Conservation (phyloP, 2,797 vertebrate genomes). For the Pangasius macronema region DNA sequence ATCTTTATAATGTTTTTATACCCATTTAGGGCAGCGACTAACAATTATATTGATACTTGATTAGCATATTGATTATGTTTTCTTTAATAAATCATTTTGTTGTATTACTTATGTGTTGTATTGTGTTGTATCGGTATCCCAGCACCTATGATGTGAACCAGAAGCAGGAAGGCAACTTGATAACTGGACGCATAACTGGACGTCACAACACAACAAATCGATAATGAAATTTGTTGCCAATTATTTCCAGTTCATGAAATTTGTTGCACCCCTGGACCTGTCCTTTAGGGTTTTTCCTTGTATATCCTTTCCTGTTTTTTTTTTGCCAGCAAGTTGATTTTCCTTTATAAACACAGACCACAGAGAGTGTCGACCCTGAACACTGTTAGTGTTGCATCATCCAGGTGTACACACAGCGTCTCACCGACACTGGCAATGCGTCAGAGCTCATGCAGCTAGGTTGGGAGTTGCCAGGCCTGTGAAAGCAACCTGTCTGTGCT, state of each 20-base stretch:
- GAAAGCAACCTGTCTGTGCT: constrained; percentile 50
- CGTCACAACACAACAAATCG: neutral
- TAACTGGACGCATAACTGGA: neutral
- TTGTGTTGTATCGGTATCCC: too few species aligned
- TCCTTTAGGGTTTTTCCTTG: neutral
- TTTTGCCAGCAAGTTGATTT: neutral
- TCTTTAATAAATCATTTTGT: neutral
- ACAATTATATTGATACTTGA: neutral
- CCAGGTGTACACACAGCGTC: constrained; percentile 41
- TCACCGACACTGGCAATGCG: constrained; percentile 42
- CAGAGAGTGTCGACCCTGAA: constrained; percentile 23
- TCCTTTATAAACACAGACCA: constrained; percentile 16
- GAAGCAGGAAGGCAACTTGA: neutral
- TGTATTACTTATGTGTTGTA: too few species aligned
- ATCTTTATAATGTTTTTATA: neutral
- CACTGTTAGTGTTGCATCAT: constrained; percentile 40
- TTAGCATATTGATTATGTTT: neutral
- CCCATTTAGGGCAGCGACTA: neutral
- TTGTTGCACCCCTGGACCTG: neutral
- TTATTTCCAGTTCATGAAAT: neutral
- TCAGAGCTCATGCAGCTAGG: constrained; percentile 45
- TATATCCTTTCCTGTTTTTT: neutral
- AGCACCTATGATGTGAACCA: neutral
- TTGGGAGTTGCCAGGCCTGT: constrained; percentile 30
- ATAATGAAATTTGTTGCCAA: neutral